Evolutionary conservation across 2,888 invertebrate species (phyloP).

Genomic region (Eulithis prunata): DNA sequence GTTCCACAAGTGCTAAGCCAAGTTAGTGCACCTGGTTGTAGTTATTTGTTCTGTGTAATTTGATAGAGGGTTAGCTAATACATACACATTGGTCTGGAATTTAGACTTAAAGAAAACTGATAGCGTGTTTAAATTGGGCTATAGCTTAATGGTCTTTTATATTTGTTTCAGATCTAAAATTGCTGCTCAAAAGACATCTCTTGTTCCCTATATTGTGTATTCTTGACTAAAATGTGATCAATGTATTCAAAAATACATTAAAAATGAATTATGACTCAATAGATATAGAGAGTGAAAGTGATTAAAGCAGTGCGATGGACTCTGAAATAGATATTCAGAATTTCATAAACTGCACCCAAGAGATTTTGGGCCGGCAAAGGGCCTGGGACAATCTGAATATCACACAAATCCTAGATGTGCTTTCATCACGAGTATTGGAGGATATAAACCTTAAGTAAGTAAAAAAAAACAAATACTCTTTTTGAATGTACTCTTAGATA

Average conservation of each 20-base stretch:
- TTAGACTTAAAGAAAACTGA: too few species aligned
- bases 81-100: too few species aligned
- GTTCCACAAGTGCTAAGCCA: slow-evolving; percentile 1
- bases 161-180: slow-evolving; percentile 15
- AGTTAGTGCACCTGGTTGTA: background rate
- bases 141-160: background rate
- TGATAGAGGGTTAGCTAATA: background rate
- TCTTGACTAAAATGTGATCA: background rate
- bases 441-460: slow-evolving; percentile 78
- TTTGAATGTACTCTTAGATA: too few species aligned
- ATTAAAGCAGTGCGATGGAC: slow-evolving; percentile 61
- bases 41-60: background rate
- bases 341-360: slow-evolving; percentile 78
- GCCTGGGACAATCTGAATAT: slow-evolving; percentile 73
- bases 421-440: slow-evolving; percentile 68
- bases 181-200: background rate
- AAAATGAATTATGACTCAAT: background rate
- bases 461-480: background rate
- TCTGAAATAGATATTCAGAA: slow-evolving; percentile 71
- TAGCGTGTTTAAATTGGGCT: too few species aligned
- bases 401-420: slow-evolving; percentile 70
- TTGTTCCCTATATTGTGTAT: too few species aligned
- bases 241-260: background rate
- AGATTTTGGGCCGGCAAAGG: slow-evolving; percentile 64
- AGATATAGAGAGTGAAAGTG: slow-evolving; percentile 24